These are phyloP conservation scores for Corythornis vintsioides DNA, from an alignment of 2,113 vertebrate species.

Conservation along the genomic window DNA sequence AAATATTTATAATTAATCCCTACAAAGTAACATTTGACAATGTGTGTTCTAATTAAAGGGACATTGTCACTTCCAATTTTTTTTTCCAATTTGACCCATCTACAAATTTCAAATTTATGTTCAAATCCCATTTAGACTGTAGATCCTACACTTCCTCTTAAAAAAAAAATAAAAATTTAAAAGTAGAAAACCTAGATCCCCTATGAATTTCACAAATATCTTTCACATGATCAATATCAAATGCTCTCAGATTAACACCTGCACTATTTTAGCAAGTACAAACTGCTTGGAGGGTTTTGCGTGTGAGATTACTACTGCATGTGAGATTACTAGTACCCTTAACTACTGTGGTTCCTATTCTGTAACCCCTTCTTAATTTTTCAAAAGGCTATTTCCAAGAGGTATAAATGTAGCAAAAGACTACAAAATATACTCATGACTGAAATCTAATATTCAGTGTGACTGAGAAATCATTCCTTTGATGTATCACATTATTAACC, in stretches of 20 bases:
- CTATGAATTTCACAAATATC: neutral
- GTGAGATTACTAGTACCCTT: neutral
- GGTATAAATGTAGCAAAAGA: neutral
- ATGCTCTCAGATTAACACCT: neutral
- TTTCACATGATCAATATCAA: neutral
- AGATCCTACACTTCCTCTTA: neutral
- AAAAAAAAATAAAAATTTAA: neutral
- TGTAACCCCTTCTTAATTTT: neutral
- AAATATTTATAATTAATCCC: constrained; percentile 72
- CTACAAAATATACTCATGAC: neutral
- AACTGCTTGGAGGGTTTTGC: neutral
- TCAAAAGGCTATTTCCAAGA: neutral
- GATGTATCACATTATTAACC: neutral
- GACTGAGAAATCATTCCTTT: neutral
- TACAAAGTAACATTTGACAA: constrained; percentile 64
- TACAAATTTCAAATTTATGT: constrained; percentile 2
- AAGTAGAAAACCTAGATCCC: neutral
- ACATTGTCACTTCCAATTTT: constrained; percentile 53
- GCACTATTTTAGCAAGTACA: neutral
- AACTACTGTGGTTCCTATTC: neutral
- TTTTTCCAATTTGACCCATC: constrained; percentile 24
- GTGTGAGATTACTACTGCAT: neutral
- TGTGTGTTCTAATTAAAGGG: constrained; percentile 69
- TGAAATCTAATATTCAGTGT: neutral
- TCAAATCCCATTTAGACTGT: neutral